Evolutionary conservation across 64 coral and sea anemone genomes (phyloP).

Genomic region (Porites lutea): DNA sequence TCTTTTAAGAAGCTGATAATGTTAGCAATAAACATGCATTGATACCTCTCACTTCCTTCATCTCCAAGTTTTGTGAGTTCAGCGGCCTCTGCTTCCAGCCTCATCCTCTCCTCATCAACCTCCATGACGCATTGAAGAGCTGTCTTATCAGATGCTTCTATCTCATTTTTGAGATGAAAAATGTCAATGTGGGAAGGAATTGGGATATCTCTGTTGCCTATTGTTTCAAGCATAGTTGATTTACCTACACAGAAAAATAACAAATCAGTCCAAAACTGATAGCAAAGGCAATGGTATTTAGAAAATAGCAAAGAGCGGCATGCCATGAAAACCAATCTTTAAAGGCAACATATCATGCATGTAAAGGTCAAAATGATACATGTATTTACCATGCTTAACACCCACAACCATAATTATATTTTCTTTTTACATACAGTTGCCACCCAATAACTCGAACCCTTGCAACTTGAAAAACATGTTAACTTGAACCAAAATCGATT

Average conservation of each 20-base stretch:
- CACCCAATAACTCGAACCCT: no score
- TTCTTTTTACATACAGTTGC: no score
- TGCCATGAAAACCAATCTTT: no score
- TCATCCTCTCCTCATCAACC: constrained; percentile 89
- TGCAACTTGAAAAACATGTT: no score
- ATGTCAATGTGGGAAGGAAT: constrained; percentile 95
- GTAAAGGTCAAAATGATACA: no score
- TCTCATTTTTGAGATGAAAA: constrained; percentile 97
- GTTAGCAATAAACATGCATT: neutral
- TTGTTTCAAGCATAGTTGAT: constrained; percentile 91
- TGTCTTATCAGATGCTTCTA: constrained; percentile 93
- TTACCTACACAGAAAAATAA: constrained; percentile 73
- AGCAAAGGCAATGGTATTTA: no score
- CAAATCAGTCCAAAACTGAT: neutral
- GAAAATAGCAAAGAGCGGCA: no score
- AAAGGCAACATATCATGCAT: no score
- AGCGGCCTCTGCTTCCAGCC: constrained; percentile 87
- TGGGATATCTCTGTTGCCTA: constrained; percentile 91
- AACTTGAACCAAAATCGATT: no score
- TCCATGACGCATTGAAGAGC: constrained; percentile 95
- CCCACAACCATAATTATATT: no score
- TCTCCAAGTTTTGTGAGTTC: constrained; percentile 87
- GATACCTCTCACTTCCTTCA: constrained; percentile 86
- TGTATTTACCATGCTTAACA: no score
- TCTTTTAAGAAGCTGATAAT: neutral